Percentiles rank a stretch among this genome's conserved stretches.
phyloP scores from a whole-genome alignment of 2,113 vertebrate species.

The Eulemur rufifrons region DNA sequence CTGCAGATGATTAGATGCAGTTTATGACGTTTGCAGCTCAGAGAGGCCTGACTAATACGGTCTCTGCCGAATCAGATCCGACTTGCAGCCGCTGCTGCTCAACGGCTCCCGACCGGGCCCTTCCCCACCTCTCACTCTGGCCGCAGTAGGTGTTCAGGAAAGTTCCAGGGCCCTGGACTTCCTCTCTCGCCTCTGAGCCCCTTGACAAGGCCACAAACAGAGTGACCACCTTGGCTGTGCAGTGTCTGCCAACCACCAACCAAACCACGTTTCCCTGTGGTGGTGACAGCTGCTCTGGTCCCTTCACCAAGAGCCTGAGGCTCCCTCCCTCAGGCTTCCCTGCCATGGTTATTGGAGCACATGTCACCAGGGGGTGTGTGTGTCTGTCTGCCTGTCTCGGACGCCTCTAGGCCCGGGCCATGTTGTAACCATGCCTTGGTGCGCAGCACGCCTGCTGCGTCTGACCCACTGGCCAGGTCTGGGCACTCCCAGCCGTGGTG shows the following conservation, averaged over 20 bases:
- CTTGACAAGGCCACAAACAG: neutral
- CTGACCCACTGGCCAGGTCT: too few relatives aligned
- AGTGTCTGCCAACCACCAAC: too few relatives aligned
- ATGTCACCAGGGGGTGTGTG: too few relatives aligned
- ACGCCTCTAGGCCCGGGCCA: neutral
- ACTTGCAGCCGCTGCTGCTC: neutral
- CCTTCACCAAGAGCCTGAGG: too few relatives aligned
- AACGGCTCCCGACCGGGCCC: neutral
- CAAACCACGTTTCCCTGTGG: neutral
- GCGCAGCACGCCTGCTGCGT: accelerated
- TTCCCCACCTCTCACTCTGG: neutral
- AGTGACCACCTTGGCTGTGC: neutral
- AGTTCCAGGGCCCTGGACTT: too few relatives aligned
- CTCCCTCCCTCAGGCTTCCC: neutral
- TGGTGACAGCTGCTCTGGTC: neutral
- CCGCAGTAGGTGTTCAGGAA: neutral
- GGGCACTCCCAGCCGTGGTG: neutral
- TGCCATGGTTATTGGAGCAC: too few relatives aligned
- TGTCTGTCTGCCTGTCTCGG: neutral
- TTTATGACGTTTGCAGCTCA: neutral
- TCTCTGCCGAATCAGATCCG: neutral
- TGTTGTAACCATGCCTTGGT: too few relatives aligned
- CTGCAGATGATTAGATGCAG: neutral
- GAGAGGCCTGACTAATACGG: neutral
- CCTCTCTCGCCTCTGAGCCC: neutral